A percentile compares a stretch with the other conserved stretches of the same genome.
Evolutionary conservation across 30 jellyfish, hydroid and myxozoan species (phyloP).

Genomic region (Chrysaora quinquecirrha): DNA sequence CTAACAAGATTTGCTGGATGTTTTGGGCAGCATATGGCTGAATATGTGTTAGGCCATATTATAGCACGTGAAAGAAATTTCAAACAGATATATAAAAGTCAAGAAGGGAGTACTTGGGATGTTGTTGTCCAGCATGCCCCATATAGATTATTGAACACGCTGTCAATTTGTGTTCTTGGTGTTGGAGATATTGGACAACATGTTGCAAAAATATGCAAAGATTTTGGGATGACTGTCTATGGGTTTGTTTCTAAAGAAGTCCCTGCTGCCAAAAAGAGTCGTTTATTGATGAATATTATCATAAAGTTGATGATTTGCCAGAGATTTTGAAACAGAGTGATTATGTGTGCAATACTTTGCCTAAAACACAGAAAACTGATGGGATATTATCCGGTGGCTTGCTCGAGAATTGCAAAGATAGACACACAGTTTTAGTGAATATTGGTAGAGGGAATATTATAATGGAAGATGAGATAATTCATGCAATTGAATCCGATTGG

Average conservation of each 20-base stretch:
- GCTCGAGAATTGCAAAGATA: slow-evolving; percentile 77
- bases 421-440: slow-evolving; percentile 75
- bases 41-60: slow-evolving; percentile 92
- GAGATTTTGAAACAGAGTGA: slow-evolving; percentile 64
- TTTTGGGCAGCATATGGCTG: slow-evolving; percentile 79
- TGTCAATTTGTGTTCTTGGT: slow-evolving; percentile 80
- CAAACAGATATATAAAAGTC: slow-evolving; percentile 28
- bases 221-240: slow-evolving; percentile 84
- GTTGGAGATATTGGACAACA: slow-evolving; percentile 83
- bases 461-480: slow-evolving; percentile 56
- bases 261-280: slow-evolving; percentile 6
- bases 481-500: slow-evolving; percentile 73
- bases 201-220: slow-evolving; percentile 72
- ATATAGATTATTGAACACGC: slow-evolving; percentile 46
- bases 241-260: slow-evolving; percentile 66
- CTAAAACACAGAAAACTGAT: slow-evolving; percentile 77
- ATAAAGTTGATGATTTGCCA: slow-evolving; percentile 43
- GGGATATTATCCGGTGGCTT: slow-evolving; percentile 48
- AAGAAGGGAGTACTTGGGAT: slow-evolving; percentile 56
- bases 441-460: slow-evolving; percentile 87
- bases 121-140: neutral
- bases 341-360: slow-evolving; percentile 78
- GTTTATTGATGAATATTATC: slow-evolving; percentile 48
- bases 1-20: slow-evolving; percentile 54
- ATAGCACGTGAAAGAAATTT: slow-evolving; percentile 71